Conservation (phyloP, 2,797 vertebrate species). For the Urophycis tenuis region DNA sequence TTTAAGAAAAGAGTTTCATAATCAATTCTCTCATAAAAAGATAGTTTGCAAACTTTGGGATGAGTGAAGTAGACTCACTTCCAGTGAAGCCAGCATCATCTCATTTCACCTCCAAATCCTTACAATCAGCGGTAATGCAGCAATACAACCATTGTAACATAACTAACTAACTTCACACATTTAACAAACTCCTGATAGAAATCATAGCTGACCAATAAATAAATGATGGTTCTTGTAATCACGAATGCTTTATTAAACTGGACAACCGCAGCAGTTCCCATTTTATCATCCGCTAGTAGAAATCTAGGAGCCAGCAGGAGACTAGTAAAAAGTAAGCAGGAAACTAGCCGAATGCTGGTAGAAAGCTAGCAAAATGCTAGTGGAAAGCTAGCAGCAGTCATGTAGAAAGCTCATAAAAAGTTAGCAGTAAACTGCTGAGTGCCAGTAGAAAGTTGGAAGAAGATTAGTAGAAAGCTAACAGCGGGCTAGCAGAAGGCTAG, state of each 20-base stretch:
- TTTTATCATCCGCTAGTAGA: not conserved
- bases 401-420: not conserved
- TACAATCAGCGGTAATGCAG: not conserved
- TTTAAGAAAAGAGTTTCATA: not conserved
- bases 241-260: not conserved
- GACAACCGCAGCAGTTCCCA: not conserved
- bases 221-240: not conserved
- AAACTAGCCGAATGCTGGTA: not conserved
- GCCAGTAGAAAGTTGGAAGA: not conserved
- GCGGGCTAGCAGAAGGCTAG: constrained; percentile 44
- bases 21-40: not conserved
- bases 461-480: not conserved
- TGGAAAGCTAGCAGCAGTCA: not conserved
- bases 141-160: not conserved
- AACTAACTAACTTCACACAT: not conserved
- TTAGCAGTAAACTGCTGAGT: not conserved
- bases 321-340: not conserved
- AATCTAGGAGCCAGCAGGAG: not conserved
- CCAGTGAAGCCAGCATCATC: not conserved
- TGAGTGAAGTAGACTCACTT: not conserved
- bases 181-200: not conserved
- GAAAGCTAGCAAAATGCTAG: not conserved
- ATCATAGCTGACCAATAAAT: not conserved
- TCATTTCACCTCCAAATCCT: not conserved
- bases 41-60: not conserved